Percentiles rank a stretch among this genome's conserved stretches.
These are phyloP conservation scores for Erebia epiphron DNA, from an alignment of 2,888 invertebrate genomes.

Conservation along the genomic window DNA sequence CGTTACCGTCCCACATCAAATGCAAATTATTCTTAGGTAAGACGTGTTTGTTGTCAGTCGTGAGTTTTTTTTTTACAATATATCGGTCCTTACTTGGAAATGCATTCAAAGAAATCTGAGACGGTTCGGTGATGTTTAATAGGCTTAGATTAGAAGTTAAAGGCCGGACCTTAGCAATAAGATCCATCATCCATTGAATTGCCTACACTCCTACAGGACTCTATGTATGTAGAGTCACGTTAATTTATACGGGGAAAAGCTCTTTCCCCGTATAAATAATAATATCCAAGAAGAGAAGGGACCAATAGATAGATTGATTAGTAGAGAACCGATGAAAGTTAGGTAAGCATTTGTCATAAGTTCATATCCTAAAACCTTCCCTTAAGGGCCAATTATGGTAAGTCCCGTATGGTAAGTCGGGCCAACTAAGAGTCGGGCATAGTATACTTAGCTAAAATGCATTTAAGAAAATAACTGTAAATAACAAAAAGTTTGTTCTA, in stretches of 20 bases:
- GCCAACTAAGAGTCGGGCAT: no score
- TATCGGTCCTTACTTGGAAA: slow-evolving; percentile 80
- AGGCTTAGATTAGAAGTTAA: slow-evolving; percentile 81
- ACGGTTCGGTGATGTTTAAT: slow-evolving; percentile 78
- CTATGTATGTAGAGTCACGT: slow-evolving; percentile 20
- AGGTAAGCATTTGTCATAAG: no score
- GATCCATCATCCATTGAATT: slow-evolving; percentile 68
- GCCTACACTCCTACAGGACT: slow-evolving; percentile 65
- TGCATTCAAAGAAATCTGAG: slow-evolving; percentile 77
- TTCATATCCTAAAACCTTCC: no score
- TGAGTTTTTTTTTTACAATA: slow-evolving; percentile 80
- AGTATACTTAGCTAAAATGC: no score
- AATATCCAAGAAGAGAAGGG: no score
- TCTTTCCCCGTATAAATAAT: no score
- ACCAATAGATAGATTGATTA: no score
- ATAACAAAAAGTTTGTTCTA: not conserved
- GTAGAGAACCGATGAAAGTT: no score
- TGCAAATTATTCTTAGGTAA: slow-evolving; percentile 81
- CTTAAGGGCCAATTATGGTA: no score
- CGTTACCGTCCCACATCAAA: slow-evolving; percentile 46
- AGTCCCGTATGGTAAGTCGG: no score
- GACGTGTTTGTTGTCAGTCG: slow-evolving; percentile 79
- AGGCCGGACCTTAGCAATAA: slow-evolving; percentile 65
- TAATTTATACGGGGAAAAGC: no score
- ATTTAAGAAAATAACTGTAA: no score